Evolutionary conservation across 2,797 vertebrate species (phyloP), one percentile per base, ranked within the genome.

Genomic region (Epinephelus coioides): DNA sequence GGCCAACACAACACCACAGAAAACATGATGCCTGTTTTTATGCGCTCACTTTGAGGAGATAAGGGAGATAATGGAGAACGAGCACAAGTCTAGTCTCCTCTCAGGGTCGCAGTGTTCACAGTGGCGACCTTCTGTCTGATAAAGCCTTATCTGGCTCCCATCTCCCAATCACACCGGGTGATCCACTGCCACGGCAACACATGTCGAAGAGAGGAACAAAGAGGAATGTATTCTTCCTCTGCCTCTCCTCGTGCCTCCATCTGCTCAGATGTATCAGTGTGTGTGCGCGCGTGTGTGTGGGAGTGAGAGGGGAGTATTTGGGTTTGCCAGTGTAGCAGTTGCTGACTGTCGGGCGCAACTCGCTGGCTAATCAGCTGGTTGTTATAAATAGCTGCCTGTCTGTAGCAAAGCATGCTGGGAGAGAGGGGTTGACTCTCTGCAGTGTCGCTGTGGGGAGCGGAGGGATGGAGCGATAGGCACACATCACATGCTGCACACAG

Each of bases 321-420:
- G 71, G 78, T 80, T 75, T 81, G 80, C 71, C 82, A 86, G 86
- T 85, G 81, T 83, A 89, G 89, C 91, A 82, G 78, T 90, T 89
- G 91, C 87, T 87, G 91, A 91, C 88, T 92, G 90, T 88, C 62
- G 72, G 83, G 89, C 87, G 89, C 85, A 93, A 91, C 86, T 91
- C 79, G 72, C 88, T 89, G 89, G 89, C 90, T 94, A 94, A 95
- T 95, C 93, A 94, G 93, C 90, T 86, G 82, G 89, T 91, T 93
- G 92, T 94, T 95, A 95, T 94, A 96, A 95, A 96, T 94, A 95
- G 94, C 90, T 90, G 88, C 88, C 90, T 90, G 91, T 91, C 92
- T 91, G 91, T 82, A 83, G 92, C 92, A 93, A 92, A 86, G 93
- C 89, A 94, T 92, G 89, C 90, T 92, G 93, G 93, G 92, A 93